These are phyloP conservation scores for Hyperoodon ampullatus DNA, from an alignment of 2,113 vertebrate species.

Conservation along the genomic window DNA sequence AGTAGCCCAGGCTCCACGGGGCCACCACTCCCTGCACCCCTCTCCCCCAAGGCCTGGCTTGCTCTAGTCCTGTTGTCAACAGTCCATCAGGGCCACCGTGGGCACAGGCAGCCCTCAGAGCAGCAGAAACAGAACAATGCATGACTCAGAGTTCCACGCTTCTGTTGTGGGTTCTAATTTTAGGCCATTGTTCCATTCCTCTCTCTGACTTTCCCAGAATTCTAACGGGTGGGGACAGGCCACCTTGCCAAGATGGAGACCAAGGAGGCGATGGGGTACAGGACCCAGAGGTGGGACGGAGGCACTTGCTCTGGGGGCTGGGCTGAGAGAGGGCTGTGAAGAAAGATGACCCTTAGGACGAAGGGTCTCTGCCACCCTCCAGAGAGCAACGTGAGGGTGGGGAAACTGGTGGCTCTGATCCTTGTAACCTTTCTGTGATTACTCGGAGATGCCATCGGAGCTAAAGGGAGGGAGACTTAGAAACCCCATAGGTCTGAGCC, in stretches of 20 bases:
- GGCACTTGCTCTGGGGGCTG: not conserved
- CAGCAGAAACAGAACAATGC: constrained; percentile 63
- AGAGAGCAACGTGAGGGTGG: not conserved
- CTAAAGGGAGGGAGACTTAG: not conserved
- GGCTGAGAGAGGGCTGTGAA: not conserved
- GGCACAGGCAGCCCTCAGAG: constrained; percentile 28
- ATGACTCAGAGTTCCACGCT: constrained; percentile 70
- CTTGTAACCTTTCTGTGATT: not conserved
- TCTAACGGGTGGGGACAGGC: constrained; percentile 34
- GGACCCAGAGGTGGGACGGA: not conserved
- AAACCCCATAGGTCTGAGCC: constrained; percentile 54
- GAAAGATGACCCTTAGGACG: not conserved
- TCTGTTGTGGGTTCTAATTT: constrained; percentile 78
- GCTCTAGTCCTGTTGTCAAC: constrained; percentile 5
- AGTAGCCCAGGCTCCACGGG: not conserved
- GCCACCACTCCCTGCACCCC: not conserved
- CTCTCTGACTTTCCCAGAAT: constrained; percentile 74
- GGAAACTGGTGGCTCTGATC: not conserved
- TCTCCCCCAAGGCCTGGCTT: not conserved
- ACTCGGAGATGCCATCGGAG: constrained; percentile 36
- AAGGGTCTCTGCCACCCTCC: not conserved
- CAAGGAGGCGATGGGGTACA: not conserved
- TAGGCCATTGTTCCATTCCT: constrained; percentile 72
- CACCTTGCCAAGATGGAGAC: constrained; percentile 40
- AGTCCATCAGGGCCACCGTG: not conserved